Base-by-base conservation (phyloP, 2,113 vertebrate genomes). In the Clupea harengus region DNA sequence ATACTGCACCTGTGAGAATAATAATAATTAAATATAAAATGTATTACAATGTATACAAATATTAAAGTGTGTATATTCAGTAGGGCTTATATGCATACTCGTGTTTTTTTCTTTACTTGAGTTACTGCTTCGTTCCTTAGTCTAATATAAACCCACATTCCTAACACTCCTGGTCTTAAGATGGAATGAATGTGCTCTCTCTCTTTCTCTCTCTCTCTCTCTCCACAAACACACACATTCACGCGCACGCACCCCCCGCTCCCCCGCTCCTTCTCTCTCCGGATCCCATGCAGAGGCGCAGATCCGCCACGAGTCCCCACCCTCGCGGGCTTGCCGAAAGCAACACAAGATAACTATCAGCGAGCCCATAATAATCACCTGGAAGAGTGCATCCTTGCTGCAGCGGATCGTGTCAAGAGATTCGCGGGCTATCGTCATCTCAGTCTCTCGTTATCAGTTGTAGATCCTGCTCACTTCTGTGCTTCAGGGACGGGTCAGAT, bases 231-330 rank as follows among this genome's bases (percentile, higher is more conserved):
- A 64, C 25, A 39, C 72, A 39, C 72, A 39, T 44, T 44, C 72
- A 78, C 72, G 32, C 11, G 32, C 72, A 39, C 72, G 13, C 3
- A 78, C 13, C 10, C 8, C 13, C 72, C 72, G 22, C 22, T n/a
- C 10, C 8, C 13, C 72, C 72, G 22, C 22, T n/a, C 22, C 25
- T n/a, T n/a, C 20, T 60, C 54, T 60, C 54, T 22, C 72, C 15
- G 72, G 32, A 78, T 78, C 72, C 72, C 72, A 78, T 78, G 72
- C 72, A 78, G 64, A 75, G 72, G 72, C 72, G 32, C 72, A 78
- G 72, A 78, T 78, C 72, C 13, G 72, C 72, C 72, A 39, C 28
- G 72, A 78, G 72, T 78, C 72, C 72, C 72, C 72, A 78, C 72
- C 72, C 72, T 78, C 72, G 72, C 72, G 72, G 72, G 72, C 72